Evolutionary conservation across 2,797 vertebrate species (phyloP).

Genomic region (Scomberomorus guttatus): DNA sequence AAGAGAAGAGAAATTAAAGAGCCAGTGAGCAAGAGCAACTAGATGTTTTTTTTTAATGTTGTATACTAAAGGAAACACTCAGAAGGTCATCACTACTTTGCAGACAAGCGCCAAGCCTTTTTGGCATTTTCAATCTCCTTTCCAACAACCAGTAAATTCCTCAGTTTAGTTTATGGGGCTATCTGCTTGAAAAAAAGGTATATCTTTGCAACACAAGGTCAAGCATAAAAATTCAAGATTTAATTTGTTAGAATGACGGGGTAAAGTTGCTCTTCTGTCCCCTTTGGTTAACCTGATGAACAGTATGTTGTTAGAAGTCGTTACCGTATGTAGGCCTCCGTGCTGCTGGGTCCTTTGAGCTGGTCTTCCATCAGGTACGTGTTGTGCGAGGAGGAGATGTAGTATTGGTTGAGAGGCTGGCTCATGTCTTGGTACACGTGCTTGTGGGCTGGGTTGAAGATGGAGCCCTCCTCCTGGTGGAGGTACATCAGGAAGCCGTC

Average conservation of each 20-base stretch:
- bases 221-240: neutral
- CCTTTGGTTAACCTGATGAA: neutral
- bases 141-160: too few relatives aligned
- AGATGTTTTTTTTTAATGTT: too few relatives aligned
- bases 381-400: slow-evolving; percentile 97
- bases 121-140: too few relatives aligned
- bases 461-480: slow-evolving; percentile 87
- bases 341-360: slow-evolving; percentile 95
- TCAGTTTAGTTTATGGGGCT: neutral
- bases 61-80: too few relatives aligned
- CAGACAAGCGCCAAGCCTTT: too few relatives aligned
- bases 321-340: slow-evolving; percentile 96
- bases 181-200: neutral
- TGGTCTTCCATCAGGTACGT: slow-evolving; percentile 98
- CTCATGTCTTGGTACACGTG: slow-evolving; percentile 95
- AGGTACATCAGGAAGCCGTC: slow-evolving; percentile 96
- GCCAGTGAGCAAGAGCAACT: too few relatives aligned
- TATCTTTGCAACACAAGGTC: neutral
- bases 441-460: slow-evolving; percentile 88
- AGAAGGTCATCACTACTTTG: too few relatives aligned
- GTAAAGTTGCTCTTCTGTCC: neutral
- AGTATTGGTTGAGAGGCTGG: slow-evolving; percentile 94
- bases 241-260: neutral
- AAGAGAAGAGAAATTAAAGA: too few relatives aligned
- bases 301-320: neutral